A percentile compares a stretch with the other conserved stretches of the same genome.
phyloP scores from a whole-genome alignment of 2,888 invertebrate species.

The Linnaemya vulpina region DNA sequence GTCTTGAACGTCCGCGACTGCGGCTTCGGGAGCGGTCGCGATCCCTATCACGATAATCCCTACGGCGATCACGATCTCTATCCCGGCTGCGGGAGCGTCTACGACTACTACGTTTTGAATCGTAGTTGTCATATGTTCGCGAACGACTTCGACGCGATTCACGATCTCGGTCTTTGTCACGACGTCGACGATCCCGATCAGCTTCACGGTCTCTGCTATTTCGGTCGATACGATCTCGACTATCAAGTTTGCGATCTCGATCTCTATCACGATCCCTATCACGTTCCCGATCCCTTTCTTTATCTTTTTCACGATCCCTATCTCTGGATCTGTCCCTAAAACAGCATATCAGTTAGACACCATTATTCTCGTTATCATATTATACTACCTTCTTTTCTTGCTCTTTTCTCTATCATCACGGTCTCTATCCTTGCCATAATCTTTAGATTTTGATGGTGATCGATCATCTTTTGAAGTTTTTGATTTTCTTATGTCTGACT shows the following conservation, averaged over 20 bases:
- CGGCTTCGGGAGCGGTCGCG: slow-evolving; percentile 80
- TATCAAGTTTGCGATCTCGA: slow-evolving; percentile 57
- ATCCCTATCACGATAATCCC: slow-evolving; percentile 82
- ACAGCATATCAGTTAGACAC: slow-evolving; percentile 8
- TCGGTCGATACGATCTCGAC: slow-evolving; percentile 77
- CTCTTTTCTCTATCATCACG: slow-evolving; percentile 75
- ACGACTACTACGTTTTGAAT: slow-evolving; percentile 77
- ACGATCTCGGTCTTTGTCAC: slow-evolving; percentile 80
- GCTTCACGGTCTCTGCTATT: slow-evolving; percentile 77
- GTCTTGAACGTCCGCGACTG: slow-evolving; percentile 74
- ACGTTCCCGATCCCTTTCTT: slow-evolving; percentile 52
- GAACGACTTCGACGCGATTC: slow-evolving; percentile 84
- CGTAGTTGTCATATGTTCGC: slow-evolving; percentile 80
- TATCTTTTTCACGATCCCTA: slow-evolving; percentile 54
- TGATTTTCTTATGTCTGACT: slow-evolving; percentile 73
- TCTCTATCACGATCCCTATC: slow-evolving; percentile 70
- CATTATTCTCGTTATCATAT: background rate
- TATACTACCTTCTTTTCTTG: slow-evolving; percentile 74
- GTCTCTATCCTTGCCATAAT: slow-evolving; percentile 58
- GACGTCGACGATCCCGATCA: slow-evolving; percentile 80
- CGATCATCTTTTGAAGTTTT: slow-evolving; percentile 73
- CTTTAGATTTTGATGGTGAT: slow-evolving; percentile 75
- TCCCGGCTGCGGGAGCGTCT: slow-evolving; percentile 81
- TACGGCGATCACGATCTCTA: slow-evolving; percentile 82
- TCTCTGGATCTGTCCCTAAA: slow-evolving; percentile 71